Evolutionary conservation across 2,113 vertebrate genomes (phyloP).

Genomic region (Apus apus): DNA sequence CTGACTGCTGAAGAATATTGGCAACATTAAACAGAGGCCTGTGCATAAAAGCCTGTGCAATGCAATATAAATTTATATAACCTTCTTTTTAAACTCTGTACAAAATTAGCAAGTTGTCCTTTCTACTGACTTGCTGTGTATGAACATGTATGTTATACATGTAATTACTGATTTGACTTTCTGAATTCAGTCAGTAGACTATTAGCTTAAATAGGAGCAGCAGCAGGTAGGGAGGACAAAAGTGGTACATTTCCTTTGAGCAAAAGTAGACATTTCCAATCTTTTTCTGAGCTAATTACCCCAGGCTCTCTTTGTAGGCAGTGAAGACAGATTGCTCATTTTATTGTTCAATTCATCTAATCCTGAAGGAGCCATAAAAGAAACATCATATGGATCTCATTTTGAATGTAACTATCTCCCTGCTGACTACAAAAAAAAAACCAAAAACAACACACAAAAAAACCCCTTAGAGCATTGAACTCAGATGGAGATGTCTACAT

Average conservation of each 20-base stretch:
- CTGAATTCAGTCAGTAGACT: neutral
- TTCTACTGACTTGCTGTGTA: neutral
- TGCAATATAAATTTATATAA: neutral
- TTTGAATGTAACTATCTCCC: neutral
- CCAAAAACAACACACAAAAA: too few species aligned
- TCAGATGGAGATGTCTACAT: neutral
- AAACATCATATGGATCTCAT: neutral
- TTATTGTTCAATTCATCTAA: neutral
- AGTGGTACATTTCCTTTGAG: neutral
- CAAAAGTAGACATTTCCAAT: neutral
- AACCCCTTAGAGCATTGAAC: neutral
- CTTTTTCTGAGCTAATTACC: neutral
- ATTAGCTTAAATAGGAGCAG: neutral
- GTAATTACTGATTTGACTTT: neutral
- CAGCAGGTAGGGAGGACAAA: neutral
- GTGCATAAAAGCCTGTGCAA: neutral
- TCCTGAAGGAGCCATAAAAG: neutral
- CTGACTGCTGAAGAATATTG: neutral
- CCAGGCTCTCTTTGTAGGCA: neutral
- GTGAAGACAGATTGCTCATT: constrained; percentile 2
- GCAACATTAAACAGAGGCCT: neutral
- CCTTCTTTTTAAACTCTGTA: neutral
- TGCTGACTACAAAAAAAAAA: neutral
- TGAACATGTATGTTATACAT: neutral
- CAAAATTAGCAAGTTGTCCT: neutral